Evolutionary conservation across 2,888 invertebrate genomes (phyloP), one percentile per base, ranked within the genome.

Genomic region (Busseola fusca): DNA sequence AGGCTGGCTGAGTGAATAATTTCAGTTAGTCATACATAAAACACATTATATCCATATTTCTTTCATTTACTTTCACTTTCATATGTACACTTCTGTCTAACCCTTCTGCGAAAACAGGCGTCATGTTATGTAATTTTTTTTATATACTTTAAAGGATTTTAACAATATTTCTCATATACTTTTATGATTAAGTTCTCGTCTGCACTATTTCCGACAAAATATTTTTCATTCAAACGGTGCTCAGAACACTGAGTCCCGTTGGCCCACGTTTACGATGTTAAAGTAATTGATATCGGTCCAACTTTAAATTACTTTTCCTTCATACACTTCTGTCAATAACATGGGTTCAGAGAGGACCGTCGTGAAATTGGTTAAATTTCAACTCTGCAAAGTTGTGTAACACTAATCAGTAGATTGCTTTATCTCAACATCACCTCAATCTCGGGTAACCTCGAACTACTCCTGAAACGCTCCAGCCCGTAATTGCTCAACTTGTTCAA

Each of bases 401-500:
- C 40, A 76, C 58, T 71, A 67, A 74, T 74, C 57, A 73, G 71
- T 64, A 69, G 69, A 74, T 52, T 70, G 59, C 64, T 75, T 64
- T 68, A 67, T 68, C 65, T 72, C 60, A 59, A 64, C 69, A 62
- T 40, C 69, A 72, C 78, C 57, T 64, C 50, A 62, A 57, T 76
- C 60, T 76, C 45, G 21, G 56, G 62, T 57, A 74, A 71, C 74
- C 67, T 69, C 76, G 12, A 72, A 73, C 67, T 69, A 67, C 60
- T 73, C 42, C 37, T 50, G 54, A 54, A 70, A 65, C 64, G 81
- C 48, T 70, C 62, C 63, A 73, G 30, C 54, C 42, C 62, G 68
- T 76, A 80, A 84, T 80, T 78, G 80, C 65, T 25, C 68, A 75
- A 74, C 75, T 76, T 75, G 77, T 72, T 65, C 42, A 80, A 82